Evolutionary conservation across 2,888 invertebrate genomes (phyloP), one percentile per base, ranked within the genome.

Genomic region (Cataglyphis cursor): DNA sequence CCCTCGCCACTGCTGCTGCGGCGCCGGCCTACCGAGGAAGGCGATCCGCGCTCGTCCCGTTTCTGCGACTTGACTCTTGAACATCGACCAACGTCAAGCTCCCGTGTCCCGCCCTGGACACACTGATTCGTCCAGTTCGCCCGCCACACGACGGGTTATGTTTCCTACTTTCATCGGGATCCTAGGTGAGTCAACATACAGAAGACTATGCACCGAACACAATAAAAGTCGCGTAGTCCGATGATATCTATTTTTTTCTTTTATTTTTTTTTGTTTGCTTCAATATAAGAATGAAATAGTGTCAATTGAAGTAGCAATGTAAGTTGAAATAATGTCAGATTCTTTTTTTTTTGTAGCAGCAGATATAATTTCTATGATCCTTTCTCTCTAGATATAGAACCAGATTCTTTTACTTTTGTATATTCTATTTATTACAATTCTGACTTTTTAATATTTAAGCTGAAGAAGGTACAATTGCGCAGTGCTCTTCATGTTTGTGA

Each of bases 151-250:
- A 95, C 96, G 96, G 96, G 96, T 96, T 96, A 96, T 96, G 96
- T 96, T 96, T 96, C 96, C 96, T 95, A 97, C 97, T 96, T 97
- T 96, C 96, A 97, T 96, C 96, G 96, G 96, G 95, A 97, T 97
- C 95, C 96, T 97, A 97, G 96, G 96, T 97, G 96, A 96, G 96
- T 96, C 92, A 90, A 92, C 48, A 18, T 18, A n/a, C 2, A 15
- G 48, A 51, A 8, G n/a, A n/a, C 18, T 41, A 0, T 48, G 3
- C 44, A 15, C 18, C 15, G 15, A 44, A 44, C 44, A 18, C 5
- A 18, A 48, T 51, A 51, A 44, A 44, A 44, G 18, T 44, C 44
- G 12, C 12, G 1, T 18, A 10, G 10, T 9, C 8, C 8, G 18
- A 15, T 91, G 38, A 31, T 44, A n/a, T 51, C 51, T 28, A 59